Conservation (phyloP, 2,797 vertebrate species). For the Gastrophryne carolinensis region DNA sequence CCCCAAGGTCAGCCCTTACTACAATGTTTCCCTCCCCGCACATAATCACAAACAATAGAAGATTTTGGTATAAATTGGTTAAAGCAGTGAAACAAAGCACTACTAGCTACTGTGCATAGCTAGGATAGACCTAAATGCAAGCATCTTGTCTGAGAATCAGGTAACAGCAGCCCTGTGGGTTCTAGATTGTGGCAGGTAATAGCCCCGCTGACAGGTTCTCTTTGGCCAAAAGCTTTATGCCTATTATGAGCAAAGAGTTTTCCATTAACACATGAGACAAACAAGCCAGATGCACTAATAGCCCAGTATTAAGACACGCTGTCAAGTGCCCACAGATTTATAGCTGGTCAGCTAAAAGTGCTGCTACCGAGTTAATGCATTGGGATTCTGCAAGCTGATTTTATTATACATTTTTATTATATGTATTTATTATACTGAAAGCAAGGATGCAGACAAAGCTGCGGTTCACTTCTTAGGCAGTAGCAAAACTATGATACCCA, state of each 20-base stretch:
- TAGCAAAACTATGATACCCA: no score
- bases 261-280: constrained; percentile 7
- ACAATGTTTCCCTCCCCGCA: no score
- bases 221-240: background rate
- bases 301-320: constrained; percentile 1
- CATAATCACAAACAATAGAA: no score
- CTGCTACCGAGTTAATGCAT: background rate
- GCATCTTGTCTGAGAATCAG: no score
- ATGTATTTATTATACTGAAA: background rate
- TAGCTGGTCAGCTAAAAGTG: background rate
- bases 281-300: background rate
- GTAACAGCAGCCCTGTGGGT: no score
- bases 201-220: no score
- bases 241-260: background rate
- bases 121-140: no score
- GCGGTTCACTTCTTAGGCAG: background rate
- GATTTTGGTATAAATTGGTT: no score
- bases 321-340: background rate
- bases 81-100: no score
- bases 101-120: no score
- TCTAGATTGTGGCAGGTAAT: no score
- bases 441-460: background rate
- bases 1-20: no score
- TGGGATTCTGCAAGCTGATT: background rate
- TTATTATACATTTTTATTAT: background rate